phyloP scores from a whole-genome alignment of 2,797 vertebrate species.

The Rhynchotus rufescens region DNA sequence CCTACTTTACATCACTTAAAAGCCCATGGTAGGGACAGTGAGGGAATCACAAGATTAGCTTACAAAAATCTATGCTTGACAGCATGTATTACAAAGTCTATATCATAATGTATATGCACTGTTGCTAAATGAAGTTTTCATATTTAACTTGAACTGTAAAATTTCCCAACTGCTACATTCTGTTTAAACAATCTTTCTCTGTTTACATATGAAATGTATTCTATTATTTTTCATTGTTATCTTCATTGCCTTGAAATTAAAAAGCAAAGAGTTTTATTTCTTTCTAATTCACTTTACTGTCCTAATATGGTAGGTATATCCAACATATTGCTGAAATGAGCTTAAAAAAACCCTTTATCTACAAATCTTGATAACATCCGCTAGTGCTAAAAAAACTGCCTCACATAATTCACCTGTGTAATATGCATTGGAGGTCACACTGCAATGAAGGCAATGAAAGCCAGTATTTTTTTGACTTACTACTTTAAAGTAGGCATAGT shows the following conservation, averaged over 20 bases:
- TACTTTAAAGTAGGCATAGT: neutral
- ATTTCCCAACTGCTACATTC: neutral
- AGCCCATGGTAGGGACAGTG: too few species aligned
- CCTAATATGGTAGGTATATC: neutral
- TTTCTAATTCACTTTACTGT: conserved; percentile 48
- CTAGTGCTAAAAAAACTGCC: neutral
- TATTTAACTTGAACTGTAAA: neutral
- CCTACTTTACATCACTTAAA: neutral
- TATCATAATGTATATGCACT: neutral
- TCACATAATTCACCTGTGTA: neutral
- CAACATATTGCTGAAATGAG: neutral
- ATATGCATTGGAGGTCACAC: neutral
- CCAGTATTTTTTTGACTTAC: neutral
- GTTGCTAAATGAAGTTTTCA: neutral
- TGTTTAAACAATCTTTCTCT: conserved; percentile 22
- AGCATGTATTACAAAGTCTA: neutral
- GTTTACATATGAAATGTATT: neutral
- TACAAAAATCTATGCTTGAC: neutral
- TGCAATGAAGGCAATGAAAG: neutral
- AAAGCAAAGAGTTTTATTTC: conserved; percentile 19
- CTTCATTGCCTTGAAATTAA: conserved; percentile 44
- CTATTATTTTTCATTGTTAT: conserved; percentile 15
- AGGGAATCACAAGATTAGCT: rapidly evolving
- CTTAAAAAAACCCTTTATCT: neutral
- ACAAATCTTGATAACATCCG: neutral